These are phyloP conservation scores for Sycophila sp. DNA, from an alignment of 1,140 invertebrate genomes.

Conservation along the genomic window DNA sequence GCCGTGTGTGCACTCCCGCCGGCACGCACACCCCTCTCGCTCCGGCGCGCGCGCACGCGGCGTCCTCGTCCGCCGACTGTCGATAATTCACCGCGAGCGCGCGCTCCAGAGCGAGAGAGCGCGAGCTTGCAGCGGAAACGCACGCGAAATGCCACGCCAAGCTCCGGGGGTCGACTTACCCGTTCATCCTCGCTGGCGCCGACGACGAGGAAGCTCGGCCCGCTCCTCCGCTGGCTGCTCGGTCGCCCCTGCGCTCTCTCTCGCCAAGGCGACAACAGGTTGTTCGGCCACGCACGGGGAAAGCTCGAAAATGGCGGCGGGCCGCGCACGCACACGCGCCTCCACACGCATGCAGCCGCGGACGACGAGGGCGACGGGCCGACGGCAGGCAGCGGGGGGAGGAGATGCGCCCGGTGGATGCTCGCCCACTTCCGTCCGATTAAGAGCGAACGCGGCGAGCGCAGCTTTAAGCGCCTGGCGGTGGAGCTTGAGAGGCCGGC, in stretches of 20 bases:
- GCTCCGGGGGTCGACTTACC: conserved; percentile 30
- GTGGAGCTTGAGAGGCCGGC: conserved; percentile 33
- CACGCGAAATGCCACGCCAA: background rate
- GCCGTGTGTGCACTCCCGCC: background rate
- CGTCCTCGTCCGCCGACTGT: background rate
- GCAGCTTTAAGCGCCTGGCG: background rate
- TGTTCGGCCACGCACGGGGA: background rate
- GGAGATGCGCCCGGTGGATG: too few relatives aligned
- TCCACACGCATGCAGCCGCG: background rate
- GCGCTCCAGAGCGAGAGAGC: background rate
- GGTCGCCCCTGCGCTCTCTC: background rate
- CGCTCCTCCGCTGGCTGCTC: background rate
- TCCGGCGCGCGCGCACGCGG: background rate
- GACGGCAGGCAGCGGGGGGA: too few relatives aligned
- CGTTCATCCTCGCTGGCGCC: conserved; percentile 36
- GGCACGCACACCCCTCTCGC: background rate
- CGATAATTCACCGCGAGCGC: background rate
- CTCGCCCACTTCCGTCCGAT: too few relatives aligned
- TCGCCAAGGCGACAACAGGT: background rate
- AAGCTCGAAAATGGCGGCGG: background rate
- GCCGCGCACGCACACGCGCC: background rate
- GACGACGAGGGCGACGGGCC: too few relatives aligned
- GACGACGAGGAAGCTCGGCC: background rate
- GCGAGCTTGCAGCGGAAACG: background rate
- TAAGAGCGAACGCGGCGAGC: too few relatives aligned